These are phyloP conservation scores for Micronycteris hirsuta DNA, from an alignment of 2,113 vertebrate species.

Conservation along the genomic window DNA sequence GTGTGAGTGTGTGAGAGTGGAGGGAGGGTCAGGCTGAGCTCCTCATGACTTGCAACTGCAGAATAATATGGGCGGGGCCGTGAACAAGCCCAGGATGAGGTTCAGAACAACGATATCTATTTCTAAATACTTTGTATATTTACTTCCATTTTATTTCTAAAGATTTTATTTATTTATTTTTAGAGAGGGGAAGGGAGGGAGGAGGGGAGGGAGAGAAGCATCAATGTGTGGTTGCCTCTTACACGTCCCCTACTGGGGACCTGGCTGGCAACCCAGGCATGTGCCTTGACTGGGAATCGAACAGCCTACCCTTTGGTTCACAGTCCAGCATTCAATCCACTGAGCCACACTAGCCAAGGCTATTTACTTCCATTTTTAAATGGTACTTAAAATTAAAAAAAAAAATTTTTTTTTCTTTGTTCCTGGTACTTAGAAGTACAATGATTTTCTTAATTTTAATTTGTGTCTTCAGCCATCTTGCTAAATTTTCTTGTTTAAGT, in stretches of 20 bases:
- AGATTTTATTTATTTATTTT: no score
- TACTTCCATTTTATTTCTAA: background rate
- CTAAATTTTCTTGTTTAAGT: conserved; percentile 34
- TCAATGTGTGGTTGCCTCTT: no score
- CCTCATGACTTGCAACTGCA: background rate
- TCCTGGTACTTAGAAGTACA: conserved; percentile 1
- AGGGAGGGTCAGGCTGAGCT: background rate
- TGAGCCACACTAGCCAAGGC: no score
- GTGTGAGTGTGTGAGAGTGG: no score
- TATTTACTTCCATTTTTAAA: background rate
- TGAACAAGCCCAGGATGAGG: background rate
- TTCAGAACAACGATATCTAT: background rate
- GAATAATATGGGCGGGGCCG: background rate
- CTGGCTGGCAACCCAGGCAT: no score
- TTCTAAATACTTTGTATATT: background rate
- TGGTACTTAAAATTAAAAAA: background rate
- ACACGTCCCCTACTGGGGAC: no score
- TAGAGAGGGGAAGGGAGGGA: no score
- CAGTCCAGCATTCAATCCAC: no score
- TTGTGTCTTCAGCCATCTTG: background rate
- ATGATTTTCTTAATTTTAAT: conserved; percentile 15
- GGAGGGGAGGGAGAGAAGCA: no score
- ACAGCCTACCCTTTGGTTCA: no score
- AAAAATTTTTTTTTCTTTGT: background rate
- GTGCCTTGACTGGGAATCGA: no score